A percentile compares a stretch with the other conserved stretches of the same genome.
phyloP scores from a whole-genome alignment of 2,113 vertebrate species.

The Corythornis vintsioides region DNA sequence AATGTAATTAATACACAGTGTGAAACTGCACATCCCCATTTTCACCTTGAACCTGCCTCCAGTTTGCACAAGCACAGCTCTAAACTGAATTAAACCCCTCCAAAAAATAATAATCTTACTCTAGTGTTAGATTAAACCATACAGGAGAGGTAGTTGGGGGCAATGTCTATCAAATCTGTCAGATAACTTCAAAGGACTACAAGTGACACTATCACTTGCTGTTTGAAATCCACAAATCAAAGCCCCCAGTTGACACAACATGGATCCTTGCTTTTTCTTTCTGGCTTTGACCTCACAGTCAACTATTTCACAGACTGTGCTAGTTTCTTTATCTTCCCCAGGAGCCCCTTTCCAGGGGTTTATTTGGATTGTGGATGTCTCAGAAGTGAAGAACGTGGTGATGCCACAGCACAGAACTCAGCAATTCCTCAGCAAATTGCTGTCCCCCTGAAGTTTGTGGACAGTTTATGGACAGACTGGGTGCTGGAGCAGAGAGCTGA shows the following conservation, averaged over 20 bases:
- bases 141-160: neutral
- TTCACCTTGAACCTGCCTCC: neutral
- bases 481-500: neutral
- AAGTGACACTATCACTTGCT: neutral
- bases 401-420: neutral
- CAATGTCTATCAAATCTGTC: neutral
- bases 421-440: neutral
- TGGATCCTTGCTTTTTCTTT: neutral
- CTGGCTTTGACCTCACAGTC: neutral
- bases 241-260: neutral
- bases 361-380: neutral
- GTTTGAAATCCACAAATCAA: constrained; percentile 27
- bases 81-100: neutral
- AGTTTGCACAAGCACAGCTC: neutral
- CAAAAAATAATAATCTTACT: neutral
- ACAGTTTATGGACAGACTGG: neutral
- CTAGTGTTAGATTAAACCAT: neutral
- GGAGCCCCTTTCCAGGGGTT: neutral
- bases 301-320: neutral
- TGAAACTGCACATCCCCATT: neutral
- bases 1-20: neutral
- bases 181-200: neutral
- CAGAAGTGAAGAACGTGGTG: neutral
- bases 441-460: neutral
- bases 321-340: neutral